These are phyloP conservation scores for Apantesis nais DNA, from an alignment of 2,888 invertebrate genomes.

Conservation along the genomic window DNA sequence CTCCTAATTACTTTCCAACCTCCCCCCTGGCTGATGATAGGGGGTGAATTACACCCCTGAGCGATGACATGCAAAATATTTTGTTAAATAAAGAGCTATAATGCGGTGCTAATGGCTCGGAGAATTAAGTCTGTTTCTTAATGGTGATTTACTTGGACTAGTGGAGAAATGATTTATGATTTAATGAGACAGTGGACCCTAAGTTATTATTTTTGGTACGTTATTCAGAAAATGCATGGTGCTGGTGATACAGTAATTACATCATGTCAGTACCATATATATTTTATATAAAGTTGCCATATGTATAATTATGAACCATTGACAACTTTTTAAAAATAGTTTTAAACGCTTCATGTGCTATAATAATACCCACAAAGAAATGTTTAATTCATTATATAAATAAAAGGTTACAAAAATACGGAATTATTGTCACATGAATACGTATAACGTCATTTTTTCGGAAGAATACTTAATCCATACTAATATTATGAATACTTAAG, in stretches of 20 bases:
- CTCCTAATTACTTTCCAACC: conserved; percentile 34
- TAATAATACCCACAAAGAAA: no score
- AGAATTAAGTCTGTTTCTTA: conserved; percentile 50
- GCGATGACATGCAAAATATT: conserved; percentile 54
- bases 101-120: conserved; percentile 54
- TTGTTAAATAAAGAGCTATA: conserved; percentile 52
- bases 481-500: no score
- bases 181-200: not conserved
- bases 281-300: no score
- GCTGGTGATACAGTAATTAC: not conserved
- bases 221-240: not conserved
- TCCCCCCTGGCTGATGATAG: conserved; percentile 3
- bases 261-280: no score
- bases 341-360: no score
- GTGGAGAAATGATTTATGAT: conserved; percentile 11
- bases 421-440: no score
- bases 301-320: no score
- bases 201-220: not conserved
- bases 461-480: no score
- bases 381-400: no score
- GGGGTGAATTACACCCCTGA: conserved; percentile 9
- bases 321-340: no score
- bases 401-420: no score
- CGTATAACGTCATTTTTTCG: no score
- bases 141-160: conserved; percentile 54